These are phyloP conservation scores for Camponotus fellah DNA, from an alignment of 2,888 invertebrate genomes.

Conservation along the genomic window DNA sequence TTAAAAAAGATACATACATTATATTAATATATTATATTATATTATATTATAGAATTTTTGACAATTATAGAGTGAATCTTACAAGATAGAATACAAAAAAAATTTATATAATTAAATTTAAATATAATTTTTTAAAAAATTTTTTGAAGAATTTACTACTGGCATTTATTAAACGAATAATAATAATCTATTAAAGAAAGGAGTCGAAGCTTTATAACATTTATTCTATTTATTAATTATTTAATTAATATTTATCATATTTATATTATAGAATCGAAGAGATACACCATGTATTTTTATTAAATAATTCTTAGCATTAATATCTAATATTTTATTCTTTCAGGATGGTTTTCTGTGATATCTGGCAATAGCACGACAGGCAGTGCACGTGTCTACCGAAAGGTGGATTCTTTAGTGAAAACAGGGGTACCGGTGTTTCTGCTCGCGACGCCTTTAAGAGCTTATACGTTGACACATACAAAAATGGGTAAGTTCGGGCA, in stretches of 20 bases:
- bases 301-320: conserved; percentile 1
- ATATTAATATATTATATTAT: neutral
- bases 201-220: neutral
- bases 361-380: conserved; percentile 83
- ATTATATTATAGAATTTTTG: neutral
- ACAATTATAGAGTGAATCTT: neutral
- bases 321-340: conserved; percentile 62
- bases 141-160: neutral
- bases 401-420: conserved; percentile 83
- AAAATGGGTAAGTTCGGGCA: conserved; percentile 83
- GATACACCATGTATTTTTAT: neutral
- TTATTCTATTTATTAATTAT: conserved; percentile 9
- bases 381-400: conserved; percentile 83
- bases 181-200: neutral
- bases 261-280: neutral
- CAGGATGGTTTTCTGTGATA: conserved; percentile 86
- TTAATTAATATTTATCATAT: neutral
- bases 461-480: conserved; percentile 84
- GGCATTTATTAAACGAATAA: neutral
- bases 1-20: neutral
- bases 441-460: conserved; percentile 83
- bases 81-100: neutral
- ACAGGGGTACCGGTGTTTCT: conserved; percentile 84
- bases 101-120: neutral
- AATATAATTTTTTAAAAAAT: neutral